Conservation (phyloP, 2,888 invertebrate genomes). For the Parnassius glacialis region DNA sequence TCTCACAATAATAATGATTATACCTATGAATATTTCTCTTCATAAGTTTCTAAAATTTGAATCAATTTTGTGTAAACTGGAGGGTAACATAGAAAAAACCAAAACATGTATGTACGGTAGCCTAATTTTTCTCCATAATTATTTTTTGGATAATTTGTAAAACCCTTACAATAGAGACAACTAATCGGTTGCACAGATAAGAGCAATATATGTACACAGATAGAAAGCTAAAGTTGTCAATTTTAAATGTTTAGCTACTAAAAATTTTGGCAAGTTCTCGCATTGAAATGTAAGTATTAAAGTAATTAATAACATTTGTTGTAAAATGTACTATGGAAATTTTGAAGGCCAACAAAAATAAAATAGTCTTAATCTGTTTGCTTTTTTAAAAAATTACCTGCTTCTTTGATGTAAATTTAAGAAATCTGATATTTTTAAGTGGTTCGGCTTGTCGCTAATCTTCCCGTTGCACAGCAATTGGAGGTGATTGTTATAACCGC, state of each 20-base stretch:
- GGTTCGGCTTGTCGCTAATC: no score
- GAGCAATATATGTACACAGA: conserved; percentile 36
- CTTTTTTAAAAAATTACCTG: conserved; percentile 6
- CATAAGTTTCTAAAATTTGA: no score
- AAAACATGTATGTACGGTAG: not conserved
- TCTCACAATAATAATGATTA: no score
- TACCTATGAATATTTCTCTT: not conserved
- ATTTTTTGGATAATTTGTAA: not conserved
- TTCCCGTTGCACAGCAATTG: no score
- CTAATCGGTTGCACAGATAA: conserved; percentile 27
- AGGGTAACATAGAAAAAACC: no score
- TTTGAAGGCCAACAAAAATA: conserved; percentile 75
- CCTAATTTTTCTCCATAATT: not conserved
- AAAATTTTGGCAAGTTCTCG: conserved; percentile 62
- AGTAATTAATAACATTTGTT: conserved; percentile 64
- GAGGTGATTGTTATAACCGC: no score
- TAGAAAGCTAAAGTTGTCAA: conserved; percentile 70
- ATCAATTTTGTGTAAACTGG: no score
- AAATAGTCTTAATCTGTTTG: conserved; percentile 54
- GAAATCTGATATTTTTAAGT: no score
- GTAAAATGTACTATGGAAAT: conserved; percentile 75
- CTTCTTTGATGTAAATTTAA: no score
- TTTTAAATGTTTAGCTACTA: conserved; percentile 73
- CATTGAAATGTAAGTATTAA: conserved; percentile 63
- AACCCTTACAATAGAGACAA: conserved; percentile 10